Evolutionary conservation across 1,140 invertebrate genomes (phyloP), one percentile per base, ranked within the genome.

Genomic region (Pseudomyrmex flavicornis): DNA sequence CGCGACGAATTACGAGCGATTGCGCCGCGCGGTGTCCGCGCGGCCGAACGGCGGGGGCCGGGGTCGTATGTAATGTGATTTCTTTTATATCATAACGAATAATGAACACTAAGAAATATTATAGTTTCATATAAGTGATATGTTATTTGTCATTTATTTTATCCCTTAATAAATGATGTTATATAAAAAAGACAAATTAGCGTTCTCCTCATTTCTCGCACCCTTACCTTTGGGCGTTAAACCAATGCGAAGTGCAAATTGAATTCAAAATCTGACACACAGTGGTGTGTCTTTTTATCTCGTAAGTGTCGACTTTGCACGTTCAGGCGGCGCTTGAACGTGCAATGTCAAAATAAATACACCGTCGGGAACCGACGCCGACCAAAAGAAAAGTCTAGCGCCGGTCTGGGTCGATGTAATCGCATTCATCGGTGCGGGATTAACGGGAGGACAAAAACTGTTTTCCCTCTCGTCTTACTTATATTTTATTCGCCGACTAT

Each of bases 111-210:
- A 94, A 94, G 91, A 94, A 94, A 94, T 94, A 93, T 94, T 94
- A 94, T 94, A 94, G 93, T 94, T 94, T 94, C 93, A 91, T 94
- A 94, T 94, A 94, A 94, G 93, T 93, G 92, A 94, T 94, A 94
- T 94, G 93, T 94, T 94, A 94, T 94, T 94, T 94, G 91, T 94
- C 93, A 94, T 94, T 94, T 94, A 94, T 94, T 94, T 94, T 94
- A 94, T 94, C 93, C 91, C 93, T 93, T 94, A 94, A 94, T 94
- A 94, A 94, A 94, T 94, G 93, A 94, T 94, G 93, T 94, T 94
- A 94, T 94, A 94, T 93, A 94, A 94, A 94, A 94, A 86, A 62
- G 17, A 48, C 17, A 26, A 58, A 8, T 10, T 2, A 2, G 12
- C 4, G 17, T 65, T 56, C 3, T 35, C 4, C 46, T 15, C 26